Conservation (phyloP, 2,888 invertebrate species). For the Epinotia nisella region DNA sequence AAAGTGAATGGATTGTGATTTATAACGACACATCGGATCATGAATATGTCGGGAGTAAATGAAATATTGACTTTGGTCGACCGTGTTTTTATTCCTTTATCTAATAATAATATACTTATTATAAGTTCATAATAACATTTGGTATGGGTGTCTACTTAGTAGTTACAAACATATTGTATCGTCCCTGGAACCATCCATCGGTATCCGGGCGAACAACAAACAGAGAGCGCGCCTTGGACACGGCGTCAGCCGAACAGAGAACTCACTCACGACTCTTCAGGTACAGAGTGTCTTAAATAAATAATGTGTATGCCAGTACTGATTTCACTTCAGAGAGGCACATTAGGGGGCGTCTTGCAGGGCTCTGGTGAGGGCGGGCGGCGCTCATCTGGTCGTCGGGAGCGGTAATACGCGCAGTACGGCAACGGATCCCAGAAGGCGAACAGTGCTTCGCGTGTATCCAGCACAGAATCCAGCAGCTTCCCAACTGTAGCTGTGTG, state of each 20-base stretch:
- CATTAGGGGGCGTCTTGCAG: constrained; percentile 83
- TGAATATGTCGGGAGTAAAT: constrained; percentile 38
- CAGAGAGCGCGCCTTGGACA: constrained; percentile 55
- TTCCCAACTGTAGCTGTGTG: constrained; percentile 86
- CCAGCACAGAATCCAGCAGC: constrained; percentile 88
- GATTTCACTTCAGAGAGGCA: constrained; percentile 70
- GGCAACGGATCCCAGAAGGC: constrained; percentile 94
- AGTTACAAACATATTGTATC: constrained; percentile 78
- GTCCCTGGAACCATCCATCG: constrained; percentile 61
- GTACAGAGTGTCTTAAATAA: constrained; percentile 80
- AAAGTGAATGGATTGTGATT: constrained; percentile 32
- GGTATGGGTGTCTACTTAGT: constrained; percentile 75
- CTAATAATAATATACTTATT: constrained; percentile 62
- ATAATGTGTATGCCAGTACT: constrained; percentile 61
- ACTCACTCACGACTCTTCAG: constrained; percentile 80
- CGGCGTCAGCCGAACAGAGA: constrained; percentile 57
- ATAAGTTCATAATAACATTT: constrained; percentile 58
- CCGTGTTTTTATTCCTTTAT: constrained; percentile 45
- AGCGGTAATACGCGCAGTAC: constrained; percentile 93
- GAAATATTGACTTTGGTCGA: constrained; percentile 44
- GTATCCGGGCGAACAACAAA: constrained; percentile 58
- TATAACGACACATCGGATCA: constrained; percentile 21
- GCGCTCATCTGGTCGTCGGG: constrained; percentile 87
- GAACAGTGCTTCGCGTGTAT: constrained; percentile 92
- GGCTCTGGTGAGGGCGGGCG: constrained; percentile 81